These are phyloP conservation scores for Xylocampa areola DNA, from an alignment of 2,888 invertebrate genomes.

Conservation along the genomic window DNA sequence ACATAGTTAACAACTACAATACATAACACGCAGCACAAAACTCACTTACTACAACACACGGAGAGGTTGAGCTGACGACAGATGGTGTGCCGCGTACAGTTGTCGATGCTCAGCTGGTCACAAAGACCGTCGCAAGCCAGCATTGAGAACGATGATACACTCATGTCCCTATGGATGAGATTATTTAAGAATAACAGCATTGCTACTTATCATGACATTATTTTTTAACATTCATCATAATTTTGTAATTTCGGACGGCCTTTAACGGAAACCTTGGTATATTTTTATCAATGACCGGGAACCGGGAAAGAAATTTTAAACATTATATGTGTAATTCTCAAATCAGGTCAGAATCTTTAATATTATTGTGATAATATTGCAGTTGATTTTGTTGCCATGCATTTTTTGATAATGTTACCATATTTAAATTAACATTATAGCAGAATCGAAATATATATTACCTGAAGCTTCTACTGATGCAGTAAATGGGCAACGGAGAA, in stretches of 20 bases:
- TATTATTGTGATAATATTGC: too few relatives aligned
- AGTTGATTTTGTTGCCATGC: too few relatives aligned
- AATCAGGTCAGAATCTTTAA: too few relatives aligned
- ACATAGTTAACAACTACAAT: constrained; percentile 29
- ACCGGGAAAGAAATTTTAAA: too few relatives aligned
- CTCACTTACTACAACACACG: constrained; percentile 87
- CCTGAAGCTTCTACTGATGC: constrained; percentile 85
- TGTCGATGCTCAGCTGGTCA: constrained; percentile 70
- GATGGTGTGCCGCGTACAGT: constrained; percentile 80
- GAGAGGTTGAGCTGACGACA: constrained; percentile 77
- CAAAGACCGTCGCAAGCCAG: constrained; percentile 81
- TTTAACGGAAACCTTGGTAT: too few relatives aligned
- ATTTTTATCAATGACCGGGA: too few relatives aligned
- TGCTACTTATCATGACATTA: not conserved
- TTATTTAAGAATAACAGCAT: constrained; percentile 6
- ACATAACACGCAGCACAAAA: constrained; percentile 70
- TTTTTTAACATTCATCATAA: too few relatives aligned
- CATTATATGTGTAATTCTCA: too few relatives aligned
- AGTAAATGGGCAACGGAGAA: constrained; percentile 92
- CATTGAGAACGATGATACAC: constrained; percentile 78
- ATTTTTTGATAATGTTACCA: too few relatives aligned
- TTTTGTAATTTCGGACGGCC: too few relatives aligned
- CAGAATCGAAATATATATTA: constrained; percentile 57
- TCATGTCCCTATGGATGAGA: constrained; percentile 76
- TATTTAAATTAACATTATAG: too few relatives aligned